Evolutionary conservation across 2,113 vertebrate species (phyloP), one percentile per base, ranked within the genome.

Genomic region (Limnothrissa miodon): DNA sequence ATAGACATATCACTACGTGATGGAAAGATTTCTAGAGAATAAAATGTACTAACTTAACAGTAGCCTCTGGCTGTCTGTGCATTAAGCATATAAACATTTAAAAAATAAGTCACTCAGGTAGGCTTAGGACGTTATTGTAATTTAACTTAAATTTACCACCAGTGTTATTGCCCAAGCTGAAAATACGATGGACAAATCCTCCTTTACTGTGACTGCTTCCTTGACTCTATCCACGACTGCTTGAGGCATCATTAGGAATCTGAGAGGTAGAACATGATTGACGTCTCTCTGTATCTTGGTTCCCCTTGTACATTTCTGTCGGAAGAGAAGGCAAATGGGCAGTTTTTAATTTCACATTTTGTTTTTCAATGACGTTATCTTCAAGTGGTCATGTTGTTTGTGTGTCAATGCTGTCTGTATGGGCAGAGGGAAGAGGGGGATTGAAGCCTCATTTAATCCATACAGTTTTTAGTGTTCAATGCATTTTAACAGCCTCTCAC

Each of bases 161-260:
- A 87, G 87, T 88, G 87, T 88, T 88, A 87, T 88, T 88, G 83
- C 83, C 84, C 85, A 87, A 88, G 86, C 10, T 5, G 39, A 86
- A 78, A 81, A 82, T 45, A 85, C 74, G 78, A 81, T 78, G 29
- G 51, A 74, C 66, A 74, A 15, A 36, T 80, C 85, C 84, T 74
- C 80, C 45, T 74, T 36, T 74, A 84, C 36, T 70, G 25, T 84
- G 78, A 36, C 66, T 33, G 17, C 66, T 74, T 74, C 66, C 66
- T 74, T 36, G 25, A 36, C 11, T 29, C 17, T 33, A 36, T 17
- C 66, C 36, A 33, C 33, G 36, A 29, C 62, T 11, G 53, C 78
- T 80, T 15, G 66, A 74, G 29, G 66, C 66, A 36, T 39, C 13
- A 33, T 74, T 74, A 11, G 29, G 62, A 70, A 10, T 33, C 2